These are phyloP conservation scores for Piprites chloris DNA, from an alignment of 2,113 vertebrate species.

Conservation along the genomic window DNA sequence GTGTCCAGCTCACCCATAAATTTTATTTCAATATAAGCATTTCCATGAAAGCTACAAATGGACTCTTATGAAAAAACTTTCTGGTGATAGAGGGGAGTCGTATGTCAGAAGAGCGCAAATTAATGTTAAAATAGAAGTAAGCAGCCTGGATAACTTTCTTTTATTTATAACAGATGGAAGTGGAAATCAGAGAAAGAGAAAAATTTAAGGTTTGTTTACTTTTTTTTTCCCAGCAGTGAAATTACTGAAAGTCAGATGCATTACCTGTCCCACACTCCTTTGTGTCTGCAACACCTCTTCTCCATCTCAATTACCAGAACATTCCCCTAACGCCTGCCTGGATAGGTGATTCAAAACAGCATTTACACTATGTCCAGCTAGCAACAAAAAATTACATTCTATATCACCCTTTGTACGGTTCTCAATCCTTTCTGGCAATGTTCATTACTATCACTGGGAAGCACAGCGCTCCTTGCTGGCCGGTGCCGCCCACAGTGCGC, in stretches of 20 bases:
- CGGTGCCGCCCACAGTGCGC: neutral
- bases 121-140: neutral
- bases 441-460: rapidly evolving
- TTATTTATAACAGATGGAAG: neutral
- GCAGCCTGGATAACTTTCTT: neutral
- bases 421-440: neutral
- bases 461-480: rapidly evolving
- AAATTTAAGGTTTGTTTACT: neutral
- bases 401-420: too few species aligned
- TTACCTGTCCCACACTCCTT: neutral
- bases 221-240: neutral
- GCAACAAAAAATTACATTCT: neutral
- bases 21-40: neutral
- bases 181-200: neutral
- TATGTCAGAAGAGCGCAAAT: neutral
- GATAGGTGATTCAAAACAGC: neutral
- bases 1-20: neutral
- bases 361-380: neutral
- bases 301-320: neutral
- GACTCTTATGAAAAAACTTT: neutral
- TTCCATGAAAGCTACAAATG: neutral
- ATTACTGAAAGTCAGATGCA: neutral
- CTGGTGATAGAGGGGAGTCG: neutral
- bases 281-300: neutral
- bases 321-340: neutral